Evolutionary conservation across 2,113 vertebrate species (phyloP).

Genomic region (Pristiophorus japonicus): DNA sequence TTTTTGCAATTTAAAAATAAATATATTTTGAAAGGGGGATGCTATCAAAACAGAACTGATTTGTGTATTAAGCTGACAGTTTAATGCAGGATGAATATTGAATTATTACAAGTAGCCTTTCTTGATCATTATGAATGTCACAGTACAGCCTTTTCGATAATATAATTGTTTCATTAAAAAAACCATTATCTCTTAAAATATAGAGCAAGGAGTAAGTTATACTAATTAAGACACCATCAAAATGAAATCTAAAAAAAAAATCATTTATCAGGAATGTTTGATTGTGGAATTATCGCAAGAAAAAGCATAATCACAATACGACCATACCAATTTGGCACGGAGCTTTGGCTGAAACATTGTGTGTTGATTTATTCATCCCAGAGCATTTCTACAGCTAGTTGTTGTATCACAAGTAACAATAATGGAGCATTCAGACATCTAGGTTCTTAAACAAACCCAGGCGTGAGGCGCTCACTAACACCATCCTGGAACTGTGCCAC

Average conservation of each 20-base stretch:
- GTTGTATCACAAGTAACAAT: conserved; percentile 2
- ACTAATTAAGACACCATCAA: not conserved
- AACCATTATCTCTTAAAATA: not conserved
- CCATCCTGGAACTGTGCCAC: not conserved
- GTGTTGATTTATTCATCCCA: not conserved
- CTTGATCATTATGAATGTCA: not conserved
- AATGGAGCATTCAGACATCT: conserved; percentile 32
- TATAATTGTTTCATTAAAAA: not conserved
- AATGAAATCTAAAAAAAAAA: not conserved
- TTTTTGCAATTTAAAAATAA: too few relatives aligned
- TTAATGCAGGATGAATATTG: not conserved
- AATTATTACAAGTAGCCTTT: not conserved
- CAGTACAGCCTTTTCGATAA: not conserved
- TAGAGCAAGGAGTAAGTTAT: not conserved
- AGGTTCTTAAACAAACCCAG: not conserved
- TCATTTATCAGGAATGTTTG: too few relatives aligned
- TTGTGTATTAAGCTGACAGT: not conserved
- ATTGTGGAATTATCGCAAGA: not conserved
- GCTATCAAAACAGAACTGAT: not conserved
- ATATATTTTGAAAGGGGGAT: not conserved
- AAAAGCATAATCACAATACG: not conserved
- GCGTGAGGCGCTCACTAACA: not conserved
- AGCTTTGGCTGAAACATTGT: not conserved
- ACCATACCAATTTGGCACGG: not conserved
- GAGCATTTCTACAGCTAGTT: not conserved